phyloP scores from a whole-genome alignment of 2,888 invertebrate genomes.

The Pyrgus malvae region DNA sequence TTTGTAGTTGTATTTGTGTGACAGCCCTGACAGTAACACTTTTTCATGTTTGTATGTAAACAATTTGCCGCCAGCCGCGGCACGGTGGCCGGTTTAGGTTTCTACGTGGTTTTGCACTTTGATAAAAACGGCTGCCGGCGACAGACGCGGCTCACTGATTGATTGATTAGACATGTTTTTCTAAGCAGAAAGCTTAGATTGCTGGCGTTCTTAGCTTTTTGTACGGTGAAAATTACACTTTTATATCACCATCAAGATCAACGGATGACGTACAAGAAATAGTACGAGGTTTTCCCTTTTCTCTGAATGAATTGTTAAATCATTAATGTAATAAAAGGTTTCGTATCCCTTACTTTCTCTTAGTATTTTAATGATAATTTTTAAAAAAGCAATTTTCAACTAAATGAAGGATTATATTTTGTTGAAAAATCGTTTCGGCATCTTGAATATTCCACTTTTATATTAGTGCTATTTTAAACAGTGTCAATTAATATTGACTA shows the following conservation, averaged over 20 bases:
- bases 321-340: too few relatives aligned
- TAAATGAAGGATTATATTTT: too few relatives aligned
- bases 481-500: too few relatives aligned
- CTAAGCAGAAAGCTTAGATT: conserved; percentile 1
- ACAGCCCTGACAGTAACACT: background rate
- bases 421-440: too few relatives aligned
- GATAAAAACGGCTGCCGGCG: conserved; percentile 7
- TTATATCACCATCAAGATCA: background rate
- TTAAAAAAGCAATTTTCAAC: too few relatives aligned
- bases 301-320: too few relatives aligned
- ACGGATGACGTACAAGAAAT: background rate
- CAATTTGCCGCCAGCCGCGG: conserved; percentile 9
- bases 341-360: too few relatives aligned
- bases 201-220: background rate
- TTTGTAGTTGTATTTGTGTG: too few relatives aligned
- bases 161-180: conserved; percentile 18
- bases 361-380: too few relatives aligned
- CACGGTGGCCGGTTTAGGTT: background rate
- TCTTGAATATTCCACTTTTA: too few relatives aligned
- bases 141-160: conserved; percentile 7
- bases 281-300: too few relatives aligned
- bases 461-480: too few relatives aligned
- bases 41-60: conserved; percentile 9
- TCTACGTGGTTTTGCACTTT: conserved; percentile 5
- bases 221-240: background rate